phyloP scores from a whole-genome alignment of 2,113 vertebrate genomes.

The Meleagris gallopavo region DNA sequence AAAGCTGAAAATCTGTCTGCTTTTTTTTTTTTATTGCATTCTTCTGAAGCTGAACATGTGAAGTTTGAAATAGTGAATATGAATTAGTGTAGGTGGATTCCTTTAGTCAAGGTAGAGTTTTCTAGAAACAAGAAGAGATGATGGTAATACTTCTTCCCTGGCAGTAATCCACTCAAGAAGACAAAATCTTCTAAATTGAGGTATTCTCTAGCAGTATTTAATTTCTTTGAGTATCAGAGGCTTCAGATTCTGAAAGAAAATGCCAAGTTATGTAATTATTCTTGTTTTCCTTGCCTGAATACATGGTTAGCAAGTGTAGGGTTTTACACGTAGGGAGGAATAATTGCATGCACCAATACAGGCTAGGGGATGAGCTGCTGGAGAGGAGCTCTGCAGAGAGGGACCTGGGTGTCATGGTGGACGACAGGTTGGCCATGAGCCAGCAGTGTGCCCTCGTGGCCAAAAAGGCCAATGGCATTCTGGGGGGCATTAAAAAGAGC shows the following conservation, averaged over 20 bases:
- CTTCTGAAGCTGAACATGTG: background rate
- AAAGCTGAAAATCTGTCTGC: background rate
- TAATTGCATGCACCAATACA: no score
- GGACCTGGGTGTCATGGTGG: no score
- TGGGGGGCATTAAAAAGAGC: no score
- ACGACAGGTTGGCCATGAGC: no score
- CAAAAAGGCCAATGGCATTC: no score
- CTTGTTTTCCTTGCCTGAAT: background rate
- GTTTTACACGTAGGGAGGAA: no score
- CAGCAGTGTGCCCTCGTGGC: no score
- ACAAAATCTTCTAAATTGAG: background rate
- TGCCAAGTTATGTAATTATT: rapidly evolving
- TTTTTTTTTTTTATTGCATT: background rate
- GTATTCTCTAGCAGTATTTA: background rate
- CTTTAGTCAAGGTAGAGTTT: background rate
- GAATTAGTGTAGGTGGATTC: background rate
- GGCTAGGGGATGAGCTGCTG: no score
- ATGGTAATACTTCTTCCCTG: background rate
- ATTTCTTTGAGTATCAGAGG: background rate
- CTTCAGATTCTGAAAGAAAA: background rate
- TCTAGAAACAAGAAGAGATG: background rate
- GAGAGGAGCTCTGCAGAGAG: no score
- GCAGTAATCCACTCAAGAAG: background rate
- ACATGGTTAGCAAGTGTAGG: no score
- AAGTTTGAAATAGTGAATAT: background rate